Evolutionary conservation across 2,888 invertebrate species (phyloP).

Genomic region (Dugesia japonica): DNA sequence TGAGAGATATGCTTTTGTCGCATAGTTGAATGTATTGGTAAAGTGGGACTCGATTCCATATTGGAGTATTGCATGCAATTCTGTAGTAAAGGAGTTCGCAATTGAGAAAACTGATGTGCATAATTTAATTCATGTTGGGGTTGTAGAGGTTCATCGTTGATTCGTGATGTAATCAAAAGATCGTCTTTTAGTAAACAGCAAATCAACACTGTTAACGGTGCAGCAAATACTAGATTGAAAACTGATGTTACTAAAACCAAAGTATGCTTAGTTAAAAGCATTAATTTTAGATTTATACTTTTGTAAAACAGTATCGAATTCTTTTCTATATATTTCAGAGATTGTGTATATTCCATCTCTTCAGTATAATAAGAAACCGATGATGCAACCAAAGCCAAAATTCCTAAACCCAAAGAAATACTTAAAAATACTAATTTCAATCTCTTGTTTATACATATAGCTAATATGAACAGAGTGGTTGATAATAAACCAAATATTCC

Average conservation of each 20-base stretch:
- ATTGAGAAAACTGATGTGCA: background rate
- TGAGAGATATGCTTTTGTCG: background rate
- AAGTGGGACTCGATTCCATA: background rate
- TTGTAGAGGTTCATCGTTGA: background rate
- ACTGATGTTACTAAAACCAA: conserved; percentile 25
- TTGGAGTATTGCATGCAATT: conserved; percentile 4
- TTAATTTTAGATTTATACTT: conserved; percentile 11
- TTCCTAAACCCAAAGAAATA: conserved; percentile 12
- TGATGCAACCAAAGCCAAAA: conserved; percentile 17
- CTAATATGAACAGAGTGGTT: conserved; percentile 13
- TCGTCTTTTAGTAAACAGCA: conserved; percentile 25
- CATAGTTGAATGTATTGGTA: background rate
- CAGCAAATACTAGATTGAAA: conserved; percentile 26
- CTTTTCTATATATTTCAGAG: conserved; percentile 26
- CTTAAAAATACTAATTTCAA: background rate
- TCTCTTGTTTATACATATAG: conserved; percentile 16
- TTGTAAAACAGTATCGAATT: conserved; percentile 20
- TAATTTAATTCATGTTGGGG: conserved; percentile 2
- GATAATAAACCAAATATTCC: conserved; percentile 22
- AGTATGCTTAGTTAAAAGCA: conserved; percentile 23
- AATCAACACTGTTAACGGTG: conserved; percentile 22
- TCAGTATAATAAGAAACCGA: conserved; percentile 28
- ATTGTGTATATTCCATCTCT: conserved; percentile 22
- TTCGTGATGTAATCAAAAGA: background rate
- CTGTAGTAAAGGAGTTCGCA: background rate